Evolutionary conservation across 2,888 invertebrate genomes (phyloP), one percentile per base, ranked within the genome.

Genomic region (Thyatira batis): DNA sequence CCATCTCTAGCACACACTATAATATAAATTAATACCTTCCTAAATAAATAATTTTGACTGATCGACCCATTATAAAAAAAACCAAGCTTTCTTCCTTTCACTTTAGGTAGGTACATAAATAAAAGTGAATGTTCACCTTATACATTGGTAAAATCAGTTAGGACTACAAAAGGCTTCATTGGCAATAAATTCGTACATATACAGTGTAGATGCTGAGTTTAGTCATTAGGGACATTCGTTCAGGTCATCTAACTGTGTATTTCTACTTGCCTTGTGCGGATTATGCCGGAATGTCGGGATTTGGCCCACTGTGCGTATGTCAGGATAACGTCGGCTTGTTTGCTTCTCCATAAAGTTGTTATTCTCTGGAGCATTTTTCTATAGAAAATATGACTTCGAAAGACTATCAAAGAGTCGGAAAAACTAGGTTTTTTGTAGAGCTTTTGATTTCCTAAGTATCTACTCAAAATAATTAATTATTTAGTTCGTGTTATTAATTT

Each of bases 111-210:
- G 17, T 39, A 39, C 17, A 6, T 39, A 17, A 17, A 39, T 17
- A 39, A 33, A 33, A 33, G 33, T 33, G 33, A 33, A 33, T 11
- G 33, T 63, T 69, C 64, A 58, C n/a, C n/a, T n/a, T n/a, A n/a
- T n/a, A n/a, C 54, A 64, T 62, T 57, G 50, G 33, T 55, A 52
- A 54, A 60, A 67, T 70, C 67, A 63, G 58, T 59, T 57, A 55
- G 51, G 51, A 57, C 60, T 53, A 46, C 50, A 70, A 63, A 71
- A 67, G 68, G 66, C 58, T 64, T 65, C 57, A 69, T 69, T 67
- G 73, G 64, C 69, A 60, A 63, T 67, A 67, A 65, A 60, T 65
- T 67, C 66, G 55, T 57, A 61, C 57, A 61, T 65, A 71, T 70
- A 70, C 61, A 65, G 70, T 65, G 59, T 59, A 61, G 58, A 63